phyloP scores from a whole-genome alignment of 1,140 invertebrate genomes.

The Caligus rogercresseyi region DNA sequence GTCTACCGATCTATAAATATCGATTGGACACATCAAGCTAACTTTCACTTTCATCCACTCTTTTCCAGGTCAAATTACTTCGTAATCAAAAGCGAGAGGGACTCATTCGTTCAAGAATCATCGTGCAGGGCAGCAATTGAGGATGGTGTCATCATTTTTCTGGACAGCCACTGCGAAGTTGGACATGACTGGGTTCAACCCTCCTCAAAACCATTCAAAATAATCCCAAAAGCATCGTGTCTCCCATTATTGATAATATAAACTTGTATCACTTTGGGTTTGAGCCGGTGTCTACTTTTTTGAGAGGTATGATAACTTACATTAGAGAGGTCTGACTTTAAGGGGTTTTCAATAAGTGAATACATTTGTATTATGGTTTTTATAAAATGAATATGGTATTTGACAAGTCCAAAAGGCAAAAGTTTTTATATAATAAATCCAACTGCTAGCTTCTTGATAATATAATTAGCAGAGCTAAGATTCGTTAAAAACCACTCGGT shows the following conservation, averaged over 20 bases:
- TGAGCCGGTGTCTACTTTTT: constrained; percentile 7
- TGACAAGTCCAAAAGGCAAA: too few species aligned
- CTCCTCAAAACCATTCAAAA: constrained; percentile 39
- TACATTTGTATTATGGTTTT: too few species aligned
- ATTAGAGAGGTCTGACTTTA: too few species aligned
- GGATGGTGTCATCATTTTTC: constrained; percentile 55
- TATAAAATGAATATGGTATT: too few species aligned
- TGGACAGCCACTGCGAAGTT: constrained; percentile 60
- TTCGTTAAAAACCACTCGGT: too few species aligned
- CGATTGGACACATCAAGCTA: too few species aligned
- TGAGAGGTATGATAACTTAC: constrained; percentile 5
- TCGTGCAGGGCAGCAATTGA: constrained; percentile 57
- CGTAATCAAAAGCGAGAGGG: constrained; percentile 53
- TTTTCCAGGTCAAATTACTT: constrained; percentile 44
- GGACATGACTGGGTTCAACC: constrained; percentile 85
- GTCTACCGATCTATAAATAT: too few species aligned
- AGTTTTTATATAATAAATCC: too few species aligned
- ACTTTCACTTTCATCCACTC: too few species aligned
- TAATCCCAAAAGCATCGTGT: constrained; percentile 46
- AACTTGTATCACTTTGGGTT: constrained; percentile 30
- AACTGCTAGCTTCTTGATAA: too few species aligned
- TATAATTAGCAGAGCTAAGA: too few species aligned
- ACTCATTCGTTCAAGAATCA: constrained; percentile 61
- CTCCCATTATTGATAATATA: constrained; percentile 87
- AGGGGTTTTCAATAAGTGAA: too few species aligned